phyloP scores from a whole-genome alignment of 2,888 invertebrate species.

The Criorhina ranunculi region DNA sequence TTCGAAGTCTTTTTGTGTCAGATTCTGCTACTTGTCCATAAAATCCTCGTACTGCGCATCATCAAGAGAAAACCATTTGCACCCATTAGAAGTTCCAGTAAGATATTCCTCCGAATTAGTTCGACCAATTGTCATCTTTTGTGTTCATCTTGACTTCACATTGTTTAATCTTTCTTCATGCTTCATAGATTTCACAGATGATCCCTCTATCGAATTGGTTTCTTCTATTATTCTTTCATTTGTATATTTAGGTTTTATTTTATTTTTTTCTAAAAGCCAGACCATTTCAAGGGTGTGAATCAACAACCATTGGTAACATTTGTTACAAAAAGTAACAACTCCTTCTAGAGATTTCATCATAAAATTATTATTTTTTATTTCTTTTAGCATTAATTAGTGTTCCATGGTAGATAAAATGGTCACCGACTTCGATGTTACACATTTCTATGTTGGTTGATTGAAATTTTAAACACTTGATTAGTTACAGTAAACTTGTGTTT shows the following conservation, averaged over 20 bases:
- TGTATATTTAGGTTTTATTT: neutral
- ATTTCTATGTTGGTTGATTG: conserved; percentile 9
- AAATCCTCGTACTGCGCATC: too few relatives aligned
- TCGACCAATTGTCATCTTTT: neutral
- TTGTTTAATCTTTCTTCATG: conserved; percentile 18
- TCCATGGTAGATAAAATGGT: conserved; percentile 13
- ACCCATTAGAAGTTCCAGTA: too few relatives aligned
- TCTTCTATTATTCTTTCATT: conserved; percentile 2
- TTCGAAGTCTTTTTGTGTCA: too few relatives aligned
- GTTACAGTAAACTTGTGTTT: conserved; percentile 3
- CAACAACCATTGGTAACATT: conserved; percentile 11
- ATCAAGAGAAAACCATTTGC: too few relatives aligned
- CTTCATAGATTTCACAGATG: conserved; percentile 21
- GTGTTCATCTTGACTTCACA: neutral
- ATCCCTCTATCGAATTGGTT: conserved; percentile 20
- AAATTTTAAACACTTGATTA: conserved; percentile 19
- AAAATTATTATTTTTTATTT: conserved; percentile 1
- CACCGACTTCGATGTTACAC: conserved; percentile 22
- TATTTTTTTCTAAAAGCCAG: conserved; percentile 16
- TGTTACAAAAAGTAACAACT: neutral
- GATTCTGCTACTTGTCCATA: too few relatives aligned
- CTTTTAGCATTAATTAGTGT: conserved; percentile 30
- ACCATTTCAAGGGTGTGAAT: conserved; percentile 29
- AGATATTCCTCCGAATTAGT: neutral
- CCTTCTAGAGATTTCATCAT: conserved; percentile 19